Evolutionary conservation across 1,140 invertebrate species (phyloP), one percentile per base, ranked within the genome.

Genomic region (Hycleus cichorii): DNA sequence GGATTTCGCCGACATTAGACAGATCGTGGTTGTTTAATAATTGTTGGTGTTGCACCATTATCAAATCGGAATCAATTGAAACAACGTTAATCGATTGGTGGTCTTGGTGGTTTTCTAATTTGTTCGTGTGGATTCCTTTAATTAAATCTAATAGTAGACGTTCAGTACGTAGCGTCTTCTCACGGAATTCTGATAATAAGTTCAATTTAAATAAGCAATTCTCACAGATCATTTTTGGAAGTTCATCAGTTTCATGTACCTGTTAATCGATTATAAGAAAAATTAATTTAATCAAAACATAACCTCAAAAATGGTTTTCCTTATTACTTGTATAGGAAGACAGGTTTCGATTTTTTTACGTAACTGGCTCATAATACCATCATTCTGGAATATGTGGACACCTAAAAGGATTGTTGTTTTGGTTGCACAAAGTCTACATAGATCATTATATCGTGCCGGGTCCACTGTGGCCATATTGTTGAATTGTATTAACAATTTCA

Each of bases 141-240:
- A 80, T 59, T 71, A 82, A 75, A 49, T 78, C 73, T 47, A 78
- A 68, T 45, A 82, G 75, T 60, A 81, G 71, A 39, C 64, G 74
- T 68, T 83, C 82, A 0, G 82, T 82, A 46, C 77, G 74, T 24
- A 81, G 60, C 65, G 76, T 77, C 60, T 79, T 78, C 64, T 81
- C 79, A 52, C 79, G 74, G 70, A 83, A 83, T 47, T 82, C 80
- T 69, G 76, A 80, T 12, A 83, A 64, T 46, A 80, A 71, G 59
- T 83, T 80, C 27, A 83, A 57, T 68, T 83, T 83, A 49, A 75
- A 81, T 18, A 80, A 74, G 67, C 82, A 83, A 40, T 80, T 76
- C 52, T 80, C 76, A 60, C 81, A 83, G 2, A 83, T 73, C 58
- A 81, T 75, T 75, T 83, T 83, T 25, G 82, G 81, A 18, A 83